Evolutionary conservation across 2,888 invertebrate genomes (phyloP).

Genomic region (Philhelius pedissequus): DNA sequence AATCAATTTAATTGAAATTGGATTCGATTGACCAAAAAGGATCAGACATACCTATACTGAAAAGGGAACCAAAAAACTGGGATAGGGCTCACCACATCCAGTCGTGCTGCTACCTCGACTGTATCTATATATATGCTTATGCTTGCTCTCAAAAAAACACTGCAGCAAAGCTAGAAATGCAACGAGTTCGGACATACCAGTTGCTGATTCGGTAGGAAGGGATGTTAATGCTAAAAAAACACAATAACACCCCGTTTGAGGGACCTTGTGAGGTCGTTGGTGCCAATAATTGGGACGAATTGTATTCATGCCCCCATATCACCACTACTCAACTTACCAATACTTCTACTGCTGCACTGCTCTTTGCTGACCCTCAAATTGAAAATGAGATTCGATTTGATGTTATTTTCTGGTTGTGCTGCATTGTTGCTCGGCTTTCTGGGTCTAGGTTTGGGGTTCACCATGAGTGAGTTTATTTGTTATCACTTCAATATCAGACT

Average conservation of each 20-base stretch:
- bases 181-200: constrained; percentile 44
- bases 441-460: constrained; percentile 52
- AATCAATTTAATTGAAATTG: constrained; percentile 69
- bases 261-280: constrained; percentile 50
- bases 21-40: constrained; percentile 69
- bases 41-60: constrained; percentile 57
- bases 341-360: too few species aligned
- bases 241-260: not conserved
- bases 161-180: constrained; percentile 25
- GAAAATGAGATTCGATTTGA: constrained; percentile 62
- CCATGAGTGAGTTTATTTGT: constrained; percentile 49
- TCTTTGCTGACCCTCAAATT: constrained; percentile 58
- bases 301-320: not conserved
- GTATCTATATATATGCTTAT: too few species aligned
- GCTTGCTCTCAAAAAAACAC: constrained; percentile 14
- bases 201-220: constrained; percentile 13
- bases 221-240: not conserved
- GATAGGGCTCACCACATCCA: constrained; percentile 32
- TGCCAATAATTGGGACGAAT: constrained; percentile 39
- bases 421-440: constrained; percentile 53
- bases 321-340: not conserved
- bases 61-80: not conserved
- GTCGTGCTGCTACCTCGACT: not conserved
- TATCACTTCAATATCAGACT: constrained; percentile 45
- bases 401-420: constrained; percentile 52